These are phyloP conservation scores for Chelmon rostratus DNA, from an alignment of 2,797 vertebrate species.

Conservation along the genomic window DNA sequence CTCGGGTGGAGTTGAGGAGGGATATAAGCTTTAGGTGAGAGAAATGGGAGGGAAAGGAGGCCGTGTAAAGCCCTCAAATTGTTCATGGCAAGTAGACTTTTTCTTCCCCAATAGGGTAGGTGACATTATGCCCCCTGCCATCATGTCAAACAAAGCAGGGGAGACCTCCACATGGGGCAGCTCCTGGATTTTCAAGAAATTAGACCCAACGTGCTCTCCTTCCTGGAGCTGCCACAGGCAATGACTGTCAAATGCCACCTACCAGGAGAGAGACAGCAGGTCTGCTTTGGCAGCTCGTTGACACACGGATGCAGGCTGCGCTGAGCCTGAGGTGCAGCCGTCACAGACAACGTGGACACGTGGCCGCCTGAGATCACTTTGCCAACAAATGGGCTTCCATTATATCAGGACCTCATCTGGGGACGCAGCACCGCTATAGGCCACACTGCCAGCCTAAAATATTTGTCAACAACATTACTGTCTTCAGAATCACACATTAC, in stretches of 20 bases:
- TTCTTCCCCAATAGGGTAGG: not conserved
- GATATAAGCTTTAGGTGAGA: not conserved
- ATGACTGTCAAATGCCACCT: slow-evolving; percentile 25
- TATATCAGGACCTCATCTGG: not conserved
- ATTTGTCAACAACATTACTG: not conserved
- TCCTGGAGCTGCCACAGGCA: slow-evolving; percentile 33
- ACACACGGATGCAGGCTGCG: not conserved
- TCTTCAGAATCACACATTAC: not conserved
- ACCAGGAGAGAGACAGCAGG: slow-evolving; percentile 26
- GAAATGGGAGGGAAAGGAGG: not conserved
- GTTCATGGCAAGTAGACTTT: not conserved
- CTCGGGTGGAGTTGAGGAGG: not conserved
- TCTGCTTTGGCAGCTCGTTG: slow-evolving; percentile 25
- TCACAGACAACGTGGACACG: not conserved
- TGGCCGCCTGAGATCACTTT: not conserved
- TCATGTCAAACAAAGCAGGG: not conserved
- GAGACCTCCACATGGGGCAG: not conserved
- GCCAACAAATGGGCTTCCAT: not conserved
- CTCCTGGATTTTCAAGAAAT: not conserved
- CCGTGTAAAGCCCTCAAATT: not conserved
- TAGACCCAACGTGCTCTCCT: not conserved
- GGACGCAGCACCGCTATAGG: not conserved
- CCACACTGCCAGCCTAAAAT: not conserved
- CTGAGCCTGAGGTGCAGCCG: slow-evolving; percentile 27
- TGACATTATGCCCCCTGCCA: not conserved